Evolutionary conservation across 2,888 invertebrate species (phyloP).

Genomic region (Lycophotia porphyrea): DNA sequence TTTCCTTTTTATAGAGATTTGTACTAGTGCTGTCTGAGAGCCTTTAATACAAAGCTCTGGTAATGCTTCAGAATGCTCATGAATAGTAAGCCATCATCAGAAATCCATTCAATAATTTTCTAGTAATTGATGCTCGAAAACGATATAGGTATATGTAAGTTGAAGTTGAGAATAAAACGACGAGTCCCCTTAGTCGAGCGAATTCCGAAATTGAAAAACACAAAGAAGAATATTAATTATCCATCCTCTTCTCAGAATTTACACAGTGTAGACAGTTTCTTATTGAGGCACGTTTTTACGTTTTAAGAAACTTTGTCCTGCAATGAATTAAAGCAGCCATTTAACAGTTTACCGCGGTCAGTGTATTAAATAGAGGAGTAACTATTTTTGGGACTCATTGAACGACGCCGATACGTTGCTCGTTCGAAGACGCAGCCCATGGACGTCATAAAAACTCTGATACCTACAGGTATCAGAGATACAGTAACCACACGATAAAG

Average conservation of each 20-base stretch:
- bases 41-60: background rate
- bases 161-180: background rate
- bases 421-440: background rate
- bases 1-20: background rate
- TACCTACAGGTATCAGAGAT: too few relatives aligned
- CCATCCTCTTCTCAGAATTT: conserved; percentile 4
- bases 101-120: background rate
- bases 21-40: background rate
- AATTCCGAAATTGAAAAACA: background rate
- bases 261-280: background rate
- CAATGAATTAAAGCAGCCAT: background rate
- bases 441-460: too few relatives aligned
- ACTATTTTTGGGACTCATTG: conserved; percentile 15
- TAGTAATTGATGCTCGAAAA: background rate
- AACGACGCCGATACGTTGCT: background rate
- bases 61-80: background rate
- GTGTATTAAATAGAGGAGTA: conserved; percentile 3
- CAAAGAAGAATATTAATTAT: conserved; percentile 14
- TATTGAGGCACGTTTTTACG: background rate
- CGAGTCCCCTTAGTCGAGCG: background rate
- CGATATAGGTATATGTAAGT: background rate
- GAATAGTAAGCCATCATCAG: background rate
- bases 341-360: background rate
- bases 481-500: background rate
- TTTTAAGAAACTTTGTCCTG: background rate